Percentiles rank a stretch among this genome's conserved stretches.
phyloP scores from a whole-genome alignment of 2,888 invertebrate genomes.

The Boloria selene region DNA sequence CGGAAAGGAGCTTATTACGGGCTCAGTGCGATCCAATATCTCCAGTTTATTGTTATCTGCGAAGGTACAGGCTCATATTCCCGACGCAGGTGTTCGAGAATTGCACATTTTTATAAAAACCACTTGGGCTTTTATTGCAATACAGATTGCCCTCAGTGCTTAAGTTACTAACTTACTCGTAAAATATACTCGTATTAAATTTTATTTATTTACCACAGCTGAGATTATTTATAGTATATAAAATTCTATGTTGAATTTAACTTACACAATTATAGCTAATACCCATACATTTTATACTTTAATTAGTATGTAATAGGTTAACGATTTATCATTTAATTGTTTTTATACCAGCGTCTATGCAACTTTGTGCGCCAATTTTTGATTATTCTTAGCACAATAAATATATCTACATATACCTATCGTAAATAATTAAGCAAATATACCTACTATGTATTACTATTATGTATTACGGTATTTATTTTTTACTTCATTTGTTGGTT shows the following conservation, averaged over 20 bases:
- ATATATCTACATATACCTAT: neutral
- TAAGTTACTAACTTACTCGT: neutral
- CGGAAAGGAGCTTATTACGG: slow-evolving; percentile 10
- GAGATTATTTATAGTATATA: neutral
- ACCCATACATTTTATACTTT: too few species aligned
- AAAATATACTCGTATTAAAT: slow-evolving; percentile 3
- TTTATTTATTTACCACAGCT: neutral
- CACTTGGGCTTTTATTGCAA: slow-evolving; percentile 21
- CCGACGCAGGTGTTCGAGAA: slow-evolving; percentile 25
- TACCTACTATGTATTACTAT: too few species aligned
- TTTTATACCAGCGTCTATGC: too few species aligned
- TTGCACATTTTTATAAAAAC: slow-evolving; percentile 22
- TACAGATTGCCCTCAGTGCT: slow-evolving; percentile 8
- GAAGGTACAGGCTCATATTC: slow-evolving; percentile 28
- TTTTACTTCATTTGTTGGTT: too few species aligned
- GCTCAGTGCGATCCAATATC: slow-evolving; percentile 27
- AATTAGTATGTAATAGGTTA: too few species aligned
- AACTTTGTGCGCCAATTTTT: too few species aligned
- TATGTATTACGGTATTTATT: too few species aligned
- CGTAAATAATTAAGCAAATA: too few species aligned
- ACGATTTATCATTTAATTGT: too few species aligned
- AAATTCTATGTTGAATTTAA: too few species aligned
- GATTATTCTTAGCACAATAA: neutral
- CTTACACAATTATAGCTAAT: too few species aligned
- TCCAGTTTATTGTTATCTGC: slow-evolving; percentile 22